phyloP scores from a whole-genome alignment of 1,140 invertebrate genomes.

The Amyelois transitella region DNA sequence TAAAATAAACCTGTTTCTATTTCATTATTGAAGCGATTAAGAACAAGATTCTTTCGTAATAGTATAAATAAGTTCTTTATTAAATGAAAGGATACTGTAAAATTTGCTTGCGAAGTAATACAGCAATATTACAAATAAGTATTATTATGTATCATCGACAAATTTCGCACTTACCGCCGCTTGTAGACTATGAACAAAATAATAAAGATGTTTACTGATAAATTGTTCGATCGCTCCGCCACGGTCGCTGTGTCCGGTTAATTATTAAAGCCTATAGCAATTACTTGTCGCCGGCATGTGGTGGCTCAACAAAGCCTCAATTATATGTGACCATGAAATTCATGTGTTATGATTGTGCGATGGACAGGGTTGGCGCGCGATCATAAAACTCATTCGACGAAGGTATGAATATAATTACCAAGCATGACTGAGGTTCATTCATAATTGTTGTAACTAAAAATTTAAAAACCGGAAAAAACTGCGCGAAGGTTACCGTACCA shows the following conservation, averaged over 20 bases:
- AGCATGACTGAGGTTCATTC: too few relatives aligned
- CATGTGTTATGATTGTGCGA: constrained; percentile 34
- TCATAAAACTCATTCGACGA: not conserved
- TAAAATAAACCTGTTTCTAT: too few relatives aligned
- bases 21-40: too few relatives aligned
- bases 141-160: not conserved
- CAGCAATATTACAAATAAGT: too few relatives aligned
- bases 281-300: constrained; percentile 37
- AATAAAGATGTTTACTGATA: constrained; percentile 34
- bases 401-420: too few relatives aligned
- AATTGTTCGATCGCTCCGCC: constrained; percentile 11
- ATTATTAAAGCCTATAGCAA: constrained; percentile 39
- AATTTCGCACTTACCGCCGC: not conserved
- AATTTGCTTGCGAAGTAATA: too few relatives aligned
- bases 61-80: too few relatives aligned
- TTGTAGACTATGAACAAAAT: constrained; percentile 2
- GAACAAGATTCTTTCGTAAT: too few relatives aligned
- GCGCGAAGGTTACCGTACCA: too few relatives aligned
- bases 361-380: not conserved
- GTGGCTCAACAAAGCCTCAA: constrained; percentile 31
- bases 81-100: too few relatives aligned
- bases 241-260: constrained; percentile 21
- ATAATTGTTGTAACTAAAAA: too few relatives aligned
- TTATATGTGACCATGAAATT: constrained; percentile 33
- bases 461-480: too few relatives aligned